A percentile compares a stretch with the other conserved stretches of the same genome.
Evolutionary conservation across 2,888 invertebrate species (phyloP).

Genomic region (Agonopterix subpropinquella): DNA sequence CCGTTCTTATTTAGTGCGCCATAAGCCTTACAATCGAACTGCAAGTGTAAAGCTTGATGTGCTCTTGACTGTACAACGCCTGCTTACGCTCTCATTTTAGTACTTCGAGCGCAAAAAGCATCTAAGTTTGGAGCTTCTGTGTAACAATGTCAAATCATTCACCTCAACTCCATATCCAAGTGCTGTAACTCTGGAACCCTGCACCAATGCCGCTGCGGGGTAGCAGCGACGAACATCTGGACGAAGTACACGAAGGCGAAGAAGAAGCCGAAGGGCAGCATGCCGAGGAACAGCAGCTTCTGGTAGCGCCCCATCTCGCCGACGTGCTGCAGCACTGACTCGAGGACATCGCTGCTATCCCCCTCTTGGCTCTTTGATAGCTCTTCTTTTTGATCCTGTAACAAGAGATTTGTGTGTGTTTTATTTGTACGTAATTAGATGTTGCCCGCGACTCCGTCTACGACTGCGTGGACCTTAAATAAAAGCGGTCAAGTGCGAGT

Average conservation of each 20-base stretch:
- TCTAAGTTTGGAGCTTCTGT: too few relatives aligned
- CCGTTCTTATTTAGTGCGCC: too few relatives aligned
- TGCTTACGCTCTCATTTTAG: too few relatives aligned
- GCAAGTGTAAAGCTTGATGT: too few relatives aligned
- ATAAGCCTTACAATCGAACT: too few relatives aligned
- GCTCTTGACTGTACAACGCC: too few relatives aligned
- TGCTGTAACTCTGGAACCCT: conserved; percentile 47
- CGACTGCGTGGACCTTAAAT: too few relatives aligned
- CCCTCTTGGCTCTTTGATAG: conserved; percentile 21
- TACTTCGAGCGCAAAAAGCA: too few relatives aligned
- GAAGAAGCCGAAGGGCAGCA: conserved; percentile 57
- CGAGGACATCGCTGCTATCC: conserved; percentile 36
- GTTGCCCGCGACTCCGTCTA: too few relatives aligned
- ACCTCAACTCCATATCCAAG: conserved; percentile 47
- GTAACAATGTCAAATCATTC: not conserved
- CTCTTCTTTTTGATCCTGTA: conserved; percentile 33
- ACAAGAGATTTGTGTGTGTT: not conserved
- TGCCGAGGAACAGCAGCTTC: conserved; percentile 45
- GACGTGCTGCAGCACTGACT: conserved; percentile 46
- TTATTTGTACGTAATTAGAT: too few relatives aligned
- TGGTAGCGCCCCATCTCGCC: conserved; percentile 61
- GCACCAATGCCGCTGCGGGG: conserved; percentile 60
- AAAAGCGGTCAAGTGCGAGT: too few relatives aligned
- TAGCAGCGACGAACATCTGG: conserved; percentile 61
- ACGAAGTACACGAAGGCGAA: conserved; percentile 61